Percentiles rank a stretch among this genome's conserved stretches.
Evolutionary conservation across 2,797 vertebrate species (phyloP).

Genomic region (Rhyacichthys aspro): DNA sequence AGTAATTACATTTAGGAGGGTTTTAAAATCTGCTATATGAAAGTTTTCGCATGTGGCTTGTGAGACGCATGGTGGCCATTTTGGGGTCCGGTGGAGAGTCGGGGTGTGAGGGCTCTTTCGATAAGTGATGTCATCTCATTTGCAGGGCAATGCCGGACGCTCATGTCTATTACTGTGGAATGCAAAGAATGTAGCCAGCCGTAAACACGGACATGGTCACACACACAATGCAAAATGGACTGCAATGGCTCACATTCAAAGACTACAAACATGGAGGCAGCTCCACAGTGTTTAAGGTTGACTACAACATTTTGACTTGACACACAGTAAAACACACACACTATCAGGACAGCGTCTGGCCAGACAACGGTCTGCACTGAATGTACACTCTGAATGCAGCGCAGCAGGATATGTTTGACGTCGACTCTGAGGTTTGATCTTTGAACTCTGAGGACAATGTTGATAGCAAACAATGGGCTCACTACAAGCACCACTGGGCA

Average conservation of each 20-base stretch:
- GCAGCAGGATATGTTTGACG: slow-evolving; percentile 54
- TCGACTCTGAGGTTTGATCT: slow-evolving; percentile 47
- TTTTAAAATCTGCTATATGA: slow-evolving; percentile 54
- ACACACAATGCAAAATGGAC: slow-evolving; percentile 82
- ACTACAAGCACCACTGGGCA: slow-evolving; percentile 56
- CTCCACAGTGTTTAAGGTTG: slow-evolving; percentile 74
- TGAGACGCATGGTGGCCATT: slow-evolving; percentile 84
- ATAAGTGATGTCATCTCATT: slow-evolving; percentile 89
- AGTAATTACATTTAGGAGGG: slow-evolving; percentile 43
- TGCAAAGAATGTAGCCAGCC: slow-evolving; percentile 90
- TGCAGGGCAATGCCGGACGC: slow-evolving; percentile 87
- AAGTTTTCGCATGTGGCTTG: slow-evolving; percentile 75
- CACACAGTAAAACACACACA: slow-evolving; percentile 59
- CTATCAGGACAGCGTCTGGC: slow-evolving; percentile 67
- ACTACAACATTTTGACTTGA: slow-evolving; percentile 59
- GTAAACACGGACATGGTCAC: slow-evolving; percentile 84
- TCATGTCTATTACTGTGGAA: slow-evolving; percentile 90
- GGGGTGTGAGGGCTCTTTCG: slow-evolving; percentile 81
- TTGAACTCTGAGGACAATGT: slow-evolving; percentile 53
- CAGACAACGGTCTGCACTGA: slow-evolving; percentile 73
- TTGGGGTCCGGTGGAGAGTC: slow-evolving; percentile 77
- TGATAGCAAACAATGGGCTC: slow-evolving; percentile 44
- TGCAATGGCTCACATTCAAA: slow-evolving; percentile 67
- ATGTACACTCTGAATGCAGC: slow-evolving; percentile 75
- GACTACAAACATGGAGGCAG: slow-evolving; percentile 73